Percentiles rank a stretch among this genome's conserved stretches.
Evolutionary conservation across 2,888 invertebrate genomes (phyloP).

Genomic region (Habrosyne pyritoides): DNA sequence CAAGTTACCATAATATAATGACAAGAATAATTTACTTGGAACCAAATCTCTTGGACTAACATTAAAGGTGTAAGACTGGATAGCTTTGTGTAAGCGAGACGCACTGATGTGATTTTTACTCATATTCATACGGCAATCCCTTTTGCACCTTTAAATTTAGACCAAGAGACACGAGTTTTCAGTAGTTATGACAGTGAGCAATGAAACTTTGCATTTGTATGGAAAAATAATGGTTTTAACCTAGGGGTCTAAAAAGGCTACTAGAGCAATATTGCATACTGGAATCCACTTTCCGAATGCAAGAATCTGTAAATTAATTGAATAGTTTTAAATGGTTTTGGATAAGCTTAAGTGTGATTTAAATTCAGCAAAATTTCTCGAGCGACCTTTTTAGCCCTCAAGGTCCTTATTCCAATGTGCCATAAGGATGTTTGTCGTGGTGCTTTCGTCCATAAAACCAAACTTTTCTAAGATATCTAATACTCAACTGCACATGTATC

Average conservation of each 20-base stretch:
- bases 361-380: no score
- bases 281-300: no score
- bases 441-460: constrained; percentile 48
- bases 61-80: background rate
- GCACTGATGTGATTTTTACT: background rate
- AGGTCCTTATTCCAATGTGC: constrained; percentile 56
- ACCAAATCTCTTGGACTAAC: background rate
- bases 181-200: constrained; percentile 59
- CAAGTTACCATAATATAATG: background rate
- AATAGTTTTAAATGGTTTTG: no score
- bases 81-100: background rate
- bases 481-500: constrained; percentile 16
- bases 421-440: constrained; percentile 54
- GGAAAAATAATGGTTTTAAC: background rate
- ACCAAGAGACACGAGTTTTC: constrained; percentile 35
- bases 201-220: constrained; percentile 50
- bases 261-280: no score
- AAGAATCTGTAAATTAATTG: no score
- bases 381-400: constrained; percentile 24
- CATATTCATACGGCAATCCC: background rate
- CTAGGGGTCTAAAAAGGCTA: no score
- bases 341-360: no score
- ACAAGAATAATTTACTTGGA: background rate
- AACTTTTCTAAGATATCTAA: constrained; percentile 11
- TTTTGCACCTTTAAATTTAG: constrained; percentile 3